Evolutionary conservation across 37 sponge, comb jelly and placozoan species (phyloP), one percentile per base, ranked within the genome.

Genomic region (Agelas oroides): DNA sequence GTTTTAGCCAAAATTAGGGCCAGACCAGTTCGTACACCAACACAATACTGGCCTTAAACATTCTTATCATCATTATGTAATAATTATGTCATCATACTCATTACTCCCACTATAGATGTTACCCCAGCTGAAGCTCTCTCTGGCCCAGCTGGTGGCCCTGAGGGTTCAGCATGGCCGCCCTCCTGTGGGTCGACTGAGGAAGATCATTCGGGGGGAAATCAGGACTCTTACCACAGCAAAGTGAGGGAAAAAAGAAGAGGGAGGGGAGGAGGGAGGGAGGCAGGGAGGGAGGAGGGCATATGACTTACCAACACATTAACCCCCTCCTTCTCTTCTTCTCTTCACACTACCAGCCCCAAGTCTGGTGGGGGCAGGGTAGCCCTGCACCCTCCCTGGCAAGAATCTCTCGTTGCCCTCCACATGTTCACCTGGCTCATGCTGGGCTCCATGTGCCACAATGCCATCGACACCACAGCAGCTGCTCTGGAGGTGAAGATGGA

Each of bases 141-240:
- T 82, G 73, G 72, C 83, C 20, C 83, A 82, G 64, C 28, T 82
- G 83, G 46, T 82, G 23, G 83, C 83, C 30, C 73, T 82, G 52
- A 56, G 83, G 32, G 73, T 82, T 0, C 83, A 82, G 31, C 83
- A 82, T 61, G 69, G 69, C 13, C 25, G 83, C 0, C 5, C 73
- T 0, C 83, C 83, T n/a, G 31, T 20, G 32, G 73, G 59, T 2
- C 30, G 28, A 5, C 36, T 27, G 31, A 41, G 71, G 14, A 71
- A 21, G 53, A 59, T 36, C 20, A 32, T 82, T 28, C 46, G 62
- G 17, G 31, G 14, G 2, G 83, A 82, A 52, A 59, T 37, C 62
- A 82, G 62, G 55, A 28, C 73, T 21, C 35, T 54, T 20, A 20
- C 53, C 34, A 15, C 59, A 19, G n/a, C 70, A 14, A 68, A 36